Evolutionary conservation across 2,888 invertebrate genomes (phyloP).

Genomic region (Dugesia japonica): DNA sequence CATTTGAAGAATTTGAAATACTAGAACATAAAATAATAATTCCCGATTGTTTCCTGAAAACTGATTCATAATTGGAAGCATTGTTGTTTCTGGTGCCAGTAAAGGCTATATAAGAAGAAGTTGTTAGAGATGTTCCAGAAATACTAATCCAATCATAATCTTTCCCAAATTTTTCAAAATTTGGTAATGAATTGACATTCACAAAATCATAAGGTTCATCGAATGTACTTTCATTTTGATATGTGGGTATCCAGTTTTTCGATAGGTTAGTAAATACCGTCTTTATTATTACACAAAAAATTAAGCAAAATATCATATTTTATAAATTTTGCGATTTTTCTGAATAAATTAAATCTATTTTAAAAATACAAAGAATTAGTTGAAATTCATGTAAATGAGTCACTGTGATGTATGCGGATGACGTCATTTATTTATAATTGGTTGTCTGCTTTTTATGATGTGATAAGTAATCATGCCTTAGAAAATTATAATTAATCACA

Average conservation of each 20-base stretch:
- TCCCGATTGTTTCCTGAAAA: not conserved
- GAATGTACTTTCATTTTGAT: not conserved
- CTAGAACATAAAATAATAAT: not conserved
- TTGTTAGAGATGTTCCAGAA: not conserved
- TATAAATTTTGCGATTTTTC: not conserved
- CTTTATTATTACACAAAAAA: not conserved
- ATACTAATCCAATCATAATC: constrained; percentile 4
- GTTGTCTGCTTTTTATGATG: not conserved
- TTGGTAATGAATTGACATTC: not conserved
- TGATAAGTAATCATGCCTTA: not conserved
- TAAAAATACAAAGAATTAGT: too few species aligned
- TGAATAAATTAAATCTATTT: not conserved
- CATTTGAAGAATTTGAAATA: not conserved
- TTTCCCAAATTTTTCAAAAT: not conserved
- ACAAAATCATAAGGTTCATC: not conserved
- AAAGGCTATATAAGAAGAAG: not conserved
- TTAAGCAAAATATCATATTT: not conserved
- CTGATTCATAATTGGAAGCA: not conserved
- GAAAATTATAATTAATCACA: not conserved
- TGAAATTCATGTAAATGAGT: not conserved
- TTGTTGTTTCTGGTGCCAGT: not conserved
- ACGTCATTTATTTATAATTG: not conserved
- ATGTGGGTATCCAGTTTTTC: not conserved
- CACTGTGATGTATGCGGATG: not conserved
- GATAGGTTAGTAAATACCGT: not conserved